Evolutionary conservation across 2,113 vertebrate species (phyloP).

Genomic region (Danionella cerebrum): DNA sequence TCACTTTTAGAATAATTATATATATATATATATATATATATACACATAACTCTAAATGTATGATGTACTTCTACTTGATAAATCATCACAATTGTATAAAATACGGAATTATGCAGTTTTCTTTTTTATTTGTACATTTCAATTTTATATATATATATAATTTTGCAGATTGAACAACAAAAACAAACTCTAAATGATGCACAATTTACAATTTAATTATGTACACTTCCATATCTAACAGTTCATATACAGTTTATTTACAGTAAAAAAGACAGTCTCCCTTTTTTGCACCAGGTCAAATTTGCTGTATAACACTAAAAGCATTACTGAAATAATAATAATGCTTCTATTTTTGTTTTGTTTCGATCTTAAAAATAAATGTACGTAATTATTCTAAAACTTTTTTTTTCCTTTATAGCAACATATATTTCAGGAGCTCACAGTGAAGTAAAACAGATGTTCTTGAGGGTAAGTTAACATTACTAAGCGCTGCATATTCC

Average conservation of each 20-base stretch:
- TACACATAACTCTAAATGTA: no score
- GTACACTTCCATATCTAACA: constrained; percentile 75
- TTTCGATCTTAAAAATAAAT: no score
- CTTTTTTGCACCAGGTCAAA: no score
- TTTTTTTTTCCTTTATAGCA: not conserved
- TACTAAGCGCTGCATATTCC: constrained; percentile 15
- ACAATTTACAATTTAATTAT: constrained; percentile 81
- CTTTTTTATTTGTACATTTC: constrained; percentile 19
- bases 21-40: no score
- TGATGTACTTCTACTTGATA: no score
- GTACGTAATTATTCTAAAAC: not conserved
- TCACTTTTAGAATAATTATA: no score
- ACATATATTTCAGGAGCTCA: not conserved
- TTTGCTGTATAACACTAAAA: not conserved
- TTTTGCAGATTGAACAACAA: constrained; percentile 49
- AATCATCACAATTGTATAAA: no score
- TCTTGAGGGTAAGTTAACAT: constrained; percentile 21
- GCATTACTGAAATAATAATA: constrained; percentile 10
- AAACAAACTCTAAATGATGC: constrained; percentile 67
- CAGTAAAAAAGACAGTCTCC: constrained; percentile 18
- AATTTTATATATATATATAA: constrained; percentile 67
- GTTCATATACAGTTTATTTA: constrained; percentile 33
- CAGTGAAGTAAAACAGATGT: constrained; percentile 29
- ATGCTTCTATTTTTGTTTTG: not conserved
- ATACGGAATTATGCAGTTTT: no score